Conservation (phyloP, 1,140 invertebrate genomes). For the Acromyrmex heyeri region DNA sequence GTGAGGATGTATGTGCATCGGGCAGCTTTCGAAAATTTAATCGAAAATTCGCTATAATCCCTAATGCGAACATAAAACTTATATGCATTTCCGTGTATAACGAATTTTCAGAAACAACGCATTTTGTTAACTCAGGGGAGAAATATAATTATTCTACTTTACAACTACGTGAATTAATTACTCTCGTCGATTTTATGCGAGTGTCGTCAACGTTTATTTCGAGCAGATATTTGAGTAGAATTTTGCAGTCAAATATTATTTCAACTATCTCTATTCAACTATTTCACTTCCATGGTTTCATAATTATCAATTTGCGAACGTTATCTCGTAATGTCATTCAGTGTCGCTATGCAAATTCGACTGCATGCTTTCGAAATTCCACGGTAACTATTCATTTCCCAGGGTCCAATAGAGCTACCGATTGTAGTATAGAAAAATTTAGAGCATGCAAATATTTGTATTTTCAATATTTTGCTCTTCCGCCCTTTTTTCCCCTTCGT, state of each 20-base stretch:
- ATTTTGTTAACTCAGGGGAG: not conserved
- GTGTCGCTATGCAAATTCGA: slow-evolving; percentile 20
- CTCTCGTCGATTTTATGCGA: slow-evolving; percentile 28
- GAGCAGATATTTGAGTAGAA: slow-evolving; percentile 18
- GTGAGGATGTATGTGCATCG: not conserved
- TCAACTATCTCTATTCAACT: slow-evolving; percentile 9
- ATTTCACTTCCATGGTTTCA: slow-evolving; percentile 23
- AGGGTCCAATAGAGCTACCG: not conserved
- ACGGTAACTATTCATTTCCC: not conserved
- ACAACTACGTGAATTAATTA: slow-evolving; percentile 43
- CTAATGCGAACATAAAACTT: not conserved
- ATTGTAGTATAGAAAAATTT: slow-evolving; percentile 6
- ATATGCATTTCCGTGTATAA: not conserved
- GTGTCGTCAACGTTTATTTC: slow-evolving; percentile 25
- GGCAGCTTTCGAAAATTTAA: slow-evolving; percentile 24
- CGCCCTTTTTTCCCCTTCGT: not conserved
- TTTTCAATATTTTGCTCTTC: not conserved
- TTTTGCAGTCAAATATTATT: slow-evolving; percentile 55
- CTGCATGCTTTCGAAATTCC: not conserved
- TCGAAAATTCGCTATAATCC: slow-evolving; percentile 24
- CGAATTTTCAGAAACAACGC: slow-evolving; percentile 36
- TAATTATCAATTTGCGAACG: slow-evolving; percentile 40
- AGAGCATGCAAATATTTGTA: not conserved
- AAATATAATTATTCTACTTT: slow-evolving; percentile 42
- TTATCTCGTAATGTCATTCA: slow-evolving; percentile 26